These are phyloP conservation scores for Tipula unca DNA, from an alignment of 2,888 invertebrate species.

Conservation along the genomic window DNA sequence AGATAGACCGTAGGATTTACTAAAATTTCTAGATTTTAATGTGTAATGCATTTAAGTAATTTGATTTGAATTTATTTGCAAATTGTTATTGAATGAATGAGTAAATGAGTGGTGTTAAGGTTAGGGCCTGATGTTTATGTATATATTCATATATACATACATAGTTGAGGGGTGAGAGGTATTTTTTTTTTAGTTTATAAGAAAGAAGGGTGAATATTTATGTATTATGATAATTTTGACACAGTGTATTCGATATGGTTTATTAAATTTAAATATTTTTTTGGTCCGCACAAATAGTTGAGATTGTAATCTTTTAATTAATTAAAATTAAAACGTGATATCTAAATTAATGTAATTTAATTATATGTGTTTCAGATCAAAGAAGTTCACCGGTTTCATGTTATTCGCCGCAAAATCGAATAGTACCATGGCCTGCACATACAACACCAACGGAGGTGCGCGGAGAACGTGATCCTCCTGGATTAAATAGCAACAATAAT, in stretches of 20 bases:
- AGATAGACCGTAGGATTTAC: neutral
- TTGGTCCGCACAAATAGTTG: neutral
- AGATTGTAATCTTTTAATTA: neutral
- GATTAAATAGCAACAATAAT: neutral
- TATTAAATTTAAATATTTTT: neutral
- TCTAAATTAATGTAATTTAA: neutral
- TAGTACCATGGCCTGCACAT: conserved; percentile 37
- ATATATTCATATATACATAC: neutral
- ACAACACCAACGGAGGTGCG: conserved; percentile 32
- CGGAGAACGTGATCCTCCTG: conserved; percentile 24
- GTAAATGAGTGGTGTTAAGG: conserved; percentile 14
- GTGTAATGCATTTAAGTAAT: conserved; percentile 8
- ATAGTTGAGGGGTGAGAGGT: neutral
- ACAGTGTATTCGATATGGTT: conserved; percentile 2
- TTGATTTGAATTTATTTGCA: conserved; percentile 14
- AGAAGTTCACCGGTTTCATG: conserved; percentile 36
- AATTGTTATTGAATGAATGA: conserved; percentile 14
- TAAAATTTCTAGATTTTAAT: neutral
- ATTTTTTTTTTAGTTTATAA: neutral
- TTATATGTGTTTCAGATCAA: conserved; percentile 27
- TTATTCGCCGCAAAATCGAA: conserved; percentile 36
- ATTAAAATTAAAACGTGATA: neutral
- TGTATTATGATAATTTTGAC: conserved; percentile 4
- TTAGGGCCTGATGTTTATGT: neutral
- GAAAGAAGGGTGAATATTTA: neutral